Evolutionary conservation across 2,113 vertebrate genomes (phyloP).

Genomic region (Paralichthys olivaceus): DNA sequence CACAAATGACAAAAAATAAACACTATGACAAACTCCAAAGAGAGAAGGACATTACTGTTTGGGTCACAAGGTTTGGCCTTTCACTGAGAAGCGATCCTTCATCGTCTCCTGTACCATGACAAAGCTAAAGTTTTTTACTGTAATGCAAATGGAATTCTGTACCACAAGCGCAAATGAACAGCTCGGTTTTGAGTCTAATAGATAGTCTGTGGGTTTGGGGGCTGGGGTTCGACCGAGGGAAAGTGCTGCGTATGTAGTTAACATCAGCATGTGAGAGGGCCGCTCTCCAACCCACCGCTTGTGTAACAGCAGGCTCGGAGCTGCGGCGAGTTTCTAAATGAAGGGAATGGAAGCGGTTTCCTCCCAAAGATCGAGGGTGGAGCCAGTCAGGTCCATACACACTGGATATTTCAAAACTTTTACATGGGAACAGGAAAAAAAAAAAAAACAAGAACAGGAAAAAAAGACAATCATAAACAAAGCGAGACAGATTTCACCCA

Average conservation of each 20-base stretch:
- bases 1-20: not conserved
- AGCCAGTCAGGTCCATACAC: conserved; percentile 44
- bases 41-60: not conserved
- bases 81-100: not conserved
- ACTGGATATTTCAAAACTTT: conserved; percentile 46
- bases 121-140: conserved; percentile 37
- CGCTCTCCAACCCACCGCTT: conserved; percentile 58
- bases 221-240: conserved; percentile 49
- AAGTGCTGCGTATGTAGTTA: conserved; percentile 67
- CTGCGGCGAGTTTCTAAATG: conserved; percentile 43
- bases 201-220: conserved; percentile 56
- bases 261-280: conserved; percentile 59
- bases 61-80: conserved; percentile 26
- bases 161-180: conserved; percentile 55
- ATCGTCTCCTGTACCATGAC: conserved; percentile 51
- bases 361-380: conserved; percentile 56
- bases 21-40: not conserved
- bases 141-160: conserved; percentile 50
- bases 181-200: conserved; percentile 44
- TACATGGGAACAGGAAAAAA: conserved; percentile 30
- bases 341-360: conserved; percentile 62
- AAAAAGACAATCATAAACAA: not conserved
- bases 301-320: conserved; percentile 56
- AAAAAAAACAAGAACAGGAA: not conserved
- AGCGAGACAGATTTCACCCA: conserved; percentile 36